A percentile compares a stretch with the other conserved stretches of the same genome.
Evolutionary conservation across 2,888 invertebrate genomes (phyloP).

Genomic region (Sinotaia quadrata): DNA sequence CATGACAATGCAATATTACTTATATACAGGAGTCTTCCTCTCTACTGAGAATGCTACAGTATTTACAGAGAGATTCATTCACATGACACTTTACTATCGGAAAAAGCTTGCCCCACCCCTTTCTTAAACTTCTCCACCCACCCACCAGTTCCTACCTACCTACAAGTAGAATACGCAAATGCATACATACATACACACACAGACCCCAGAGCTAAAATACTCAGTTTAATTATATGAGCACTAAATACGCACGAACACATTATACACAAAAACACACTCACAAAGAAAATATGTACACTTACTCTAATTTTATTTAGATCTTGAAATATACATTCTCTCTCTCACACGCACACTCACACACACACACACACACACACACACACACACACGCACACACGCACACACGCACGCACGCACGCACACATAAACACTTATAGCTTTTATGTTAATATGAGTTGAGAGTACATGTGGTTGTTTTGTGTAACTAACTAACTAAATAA

Average conservation of each 20-base stretch:
- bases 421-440: not conserved
- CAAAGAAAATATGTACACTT: not conserved
- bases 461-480: not conserved
- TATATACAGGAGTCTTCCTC: too few relatives aligned
- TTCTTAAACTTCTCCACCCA: not conserved
- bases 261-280: conserved; percentile 2
- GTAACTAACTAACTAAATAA: too few relatives aligned
- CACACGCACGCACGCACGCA: not conserved
- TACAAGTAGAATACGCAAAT: not conserved
- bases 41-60: too few relatives aligned
- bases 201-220: not conserved
- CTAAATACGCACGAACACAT: too few relatives aligned
- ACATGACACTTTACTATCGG: too few relatives aligned
- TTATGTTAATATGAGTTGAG: not conserved
- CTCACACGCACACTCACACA: not conserved
- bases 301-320: not conserved
- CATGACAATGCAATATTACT: not conserved
- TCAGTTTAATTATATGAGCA: too few relatives aligned
- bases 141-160: not conserved
- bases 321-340: not conserved
- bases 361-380: conserved; percentile 7
- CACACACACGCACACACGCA: not conserved
- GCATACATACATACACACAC: conserved; percentile 1
- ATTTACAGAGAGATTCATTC: too few relatives aligned
- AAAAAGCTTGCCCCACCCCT: too few relatives aligned